phyloP scores from a whole-genome alignment of 2,113 vertebrate species.

The Chiloscyllium plagiosum region DNA sequence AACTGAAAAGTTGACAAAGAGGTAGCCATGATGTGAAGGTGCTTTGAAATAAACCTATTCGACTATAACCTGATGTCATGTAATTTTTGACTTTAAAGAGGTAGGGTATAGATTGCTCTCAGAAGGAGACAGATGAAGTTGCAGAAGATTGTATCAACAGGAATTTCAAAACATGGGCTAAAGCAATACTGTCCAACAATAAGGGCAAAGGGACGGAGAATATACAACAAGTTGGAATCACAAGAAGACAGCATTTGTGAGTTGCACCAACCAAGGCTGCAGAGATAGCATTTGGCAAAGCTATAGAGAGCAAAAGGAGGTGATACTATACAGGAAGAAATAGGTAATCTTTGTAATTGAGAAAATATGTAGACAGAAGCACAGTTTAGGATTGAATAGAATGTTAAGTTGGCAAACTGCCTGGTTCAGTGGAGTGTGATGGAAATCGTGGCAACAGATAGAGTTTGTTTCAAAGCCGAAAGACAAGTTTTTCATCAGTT shows the following conservation, averaged over 20 bases:
- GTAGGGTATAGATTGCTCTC: not conserved
- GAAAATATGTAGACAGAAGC: not conserved
- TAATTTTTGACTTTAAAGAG: not conserved
- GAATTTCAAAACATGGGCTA: not conserved
- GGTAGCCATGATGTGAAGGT: too few relatives aligned
- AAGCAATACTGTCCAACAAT: not conserved
- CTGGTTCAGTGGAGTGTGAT: not conserved
- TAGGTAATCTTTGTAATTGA: not conserved
- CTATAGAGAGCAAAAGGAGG: not conserved
- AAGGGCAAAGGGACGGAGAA: not conserved
- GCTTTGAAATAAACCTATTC: too few relatives aligned
- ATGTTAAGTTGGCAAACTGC: not conserved
- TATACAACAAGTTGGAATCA: not conserved
- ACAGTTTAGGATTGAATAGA: too few relatives aligned
- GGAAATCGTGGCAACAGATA: not conserved
- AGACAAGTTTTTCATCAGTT: not conserved
- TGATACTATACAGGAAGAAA: too few relatives aligned
- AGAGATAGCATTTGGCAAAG: not conserved
- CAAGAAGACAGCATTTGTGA: not conserved
- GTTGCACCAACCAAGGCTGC: not conserved
- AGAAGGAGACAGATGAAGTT: not conserved
- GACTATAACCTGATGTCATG: too few relatives aligned
- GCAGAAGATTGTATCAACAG: not conserved
- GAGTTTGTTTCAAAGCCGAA: not conserved
- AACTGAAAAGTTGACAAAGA: not conserved